Base-by-base conservation (phyloP, 2,888 invertebrate species). In the Metellina segmentata region DNA sequence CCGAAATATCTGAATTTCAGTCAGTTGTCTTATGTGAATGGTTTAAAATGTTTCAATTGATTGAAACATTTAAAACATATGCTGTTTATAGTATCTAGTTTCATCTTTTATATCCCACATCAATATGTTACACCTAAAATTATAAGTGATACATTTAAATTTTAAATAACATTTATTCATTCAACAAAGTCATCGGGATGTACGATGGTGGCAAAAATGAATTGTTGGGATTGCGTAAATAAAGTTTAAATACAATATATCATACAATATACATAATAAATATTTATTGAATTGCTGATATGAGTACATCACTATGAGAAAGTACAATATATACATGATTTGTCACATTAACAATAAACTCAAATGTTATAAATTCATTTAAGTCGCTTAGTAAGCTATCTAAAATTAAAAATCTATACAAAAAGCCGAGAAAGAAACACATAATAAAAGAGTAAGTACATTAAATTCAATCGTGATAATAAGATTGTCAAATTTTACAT, bases 221-320 rank as follows among this genome's bases (percentile, higher is more conserved):
- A 49, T 16, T 8, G n/a, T 13, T 78, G 11, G 51, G 13, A 51
- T 7, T 48, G n/a, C 6, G 1, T 19, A 34, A 70, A n/a, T 34
- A 70, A 70, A n/a, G 70, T 49, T 0, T 20, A 61, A 13, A 8
- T 6, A 53, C 61, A 81, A 20, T 61, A 16, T 34, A 4, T 34
- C 34, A 34, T 34, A 34, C 34, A 34, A 72, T 72, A 71, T 72
- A 83, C 72, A 74, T 83, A 83, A 83, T 83, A 83, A 83, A 83
- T 83, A 83, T 83, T 83, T 83, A 83, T 83, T 83, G 74, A 83
- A 83, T 20, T 52, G 20, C 74, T 83, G 20, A 83, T 74, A 83
- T 83, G 70, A 81, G 70, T 81, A 81, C 81, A 81, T 70, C 49
- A 34, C 83, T 83, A 83, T 83, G 34, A 83, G 19, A 82, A 71